A percentile compares a stretch with the other conserved stretches of the same genome.
Evolutionary conservation across 1,140 invertebrate species (phyloP).

Genomic region (Lamellibrachia luymesi): DNA sequence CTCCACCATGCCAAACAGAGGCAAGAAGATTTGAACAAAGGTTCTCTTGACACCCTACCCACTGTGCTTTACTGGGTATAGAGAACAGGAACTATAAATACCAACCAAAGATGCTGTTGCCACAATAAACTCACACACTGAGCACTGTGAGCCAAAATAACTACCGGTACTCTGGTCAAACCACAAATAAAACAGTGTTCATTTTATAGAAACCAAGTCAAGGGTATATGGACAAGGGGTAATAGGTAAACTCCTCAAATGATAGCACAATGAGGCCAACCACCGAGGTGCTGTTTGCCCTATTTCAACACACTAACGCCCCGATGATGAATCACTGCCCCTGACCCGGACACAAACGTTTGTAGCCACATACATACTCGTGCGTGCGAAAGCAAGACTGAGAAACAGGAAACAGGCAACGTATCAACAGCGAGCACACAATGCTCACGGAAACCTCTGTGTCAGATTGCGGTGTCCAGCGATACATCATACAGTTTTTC

Average conservation of each 20-base stretch:
- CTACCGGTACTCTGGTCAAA: no score
- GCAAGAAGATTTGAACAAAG: no score
- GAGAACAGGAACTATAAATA: no score
- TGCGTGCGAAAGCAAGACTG: not conserved
- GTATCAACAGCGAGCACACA: not conserved
- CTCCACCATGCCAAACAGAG: no score
- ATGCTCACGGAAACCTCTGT: not conserved
- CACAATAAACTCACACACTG: no score
- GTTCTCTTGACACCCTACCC: no score
- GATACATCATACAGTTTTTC: not conserved
- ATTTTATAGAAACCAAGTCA: not conserved
- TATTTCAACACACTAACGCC: not conserved
- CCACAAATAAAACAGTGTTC: not conserved
- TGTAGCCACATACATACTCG: not conserved
- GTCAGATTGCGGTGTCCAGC: not conserved
- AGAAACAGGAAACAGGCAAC: not conserved
- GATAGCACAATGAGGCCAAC: not conserved
- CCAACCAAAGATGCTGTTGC: no score
- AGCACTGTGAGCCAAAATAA: no score
- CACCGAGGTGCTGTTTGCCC: not conserved
- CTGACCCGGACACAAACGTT: not conserved
- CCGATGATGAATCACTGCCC: not conserved
- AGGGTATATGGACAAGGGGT: not conserved
- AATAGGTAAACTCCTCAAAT: not conserved
- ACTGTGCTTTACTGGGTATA: no score